Evolutionary conservation across 23 tunicate species (phyloP), one percentile per base, ranked within the genome.

Genomic region (Ciona savignyi): DNA sequence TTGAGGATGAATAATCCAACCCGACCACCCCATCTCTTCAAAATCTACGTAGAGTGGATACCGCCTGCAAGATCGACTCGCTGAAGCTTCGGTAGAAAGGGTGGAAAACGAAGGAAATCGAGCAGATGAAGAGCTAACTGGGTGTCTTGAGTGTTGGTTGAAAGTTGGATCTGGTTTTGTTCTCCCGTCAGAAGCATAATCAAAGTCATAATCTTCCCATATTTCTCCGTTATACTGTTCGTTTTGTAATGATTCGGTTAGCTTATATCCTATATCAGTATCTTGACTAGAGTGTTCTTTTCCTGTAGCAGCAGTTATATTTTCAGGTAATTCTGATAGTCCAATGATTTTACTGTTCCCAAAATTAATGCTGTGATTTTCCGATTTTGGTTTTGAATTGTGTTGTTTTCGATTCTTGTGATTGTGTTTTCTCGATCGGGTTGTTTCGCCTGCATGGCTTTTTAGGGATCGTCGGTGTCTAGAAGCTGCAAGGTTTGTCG

Each of bases 1-100:
- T 33, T 76, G 82, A 3, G 95, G 95, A 51, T 76, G 79, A 32
- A 87, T 81, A 25, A 87, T 87, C 95, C 95, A 87, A 15, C 86
- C 95, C 34, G 95, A 75, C 95, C 95, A 87, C 1, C 95, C 95
- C 79, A 81, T 70, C 29, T 87, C 86, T 70, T 87, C 95, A 76
- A 87, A 87, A 32, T 87, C 82, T 23, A 87, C 95, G 70, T 87
- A 87, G 1, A 87, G 82, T 6, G 86, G 95, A 65, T 87, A 87
- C 0, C 95, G 81, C 1, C 83, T 65, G 70, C 95, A 87, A 27
- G 61, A 32, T 70, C 75, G 73, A 31, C n/a, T 34, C n/a, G 74
- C 51, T 27, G 86, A 74, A 4, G 75, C 35, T 22, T 68, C 75
- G 33, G 71, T 70, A 3, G 77, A 61, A 22, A 61, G 71, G 20